Conservation (phyloP, 2,888 invertebrate genomes). For the Euplagia quadripunctaria region DNA sequence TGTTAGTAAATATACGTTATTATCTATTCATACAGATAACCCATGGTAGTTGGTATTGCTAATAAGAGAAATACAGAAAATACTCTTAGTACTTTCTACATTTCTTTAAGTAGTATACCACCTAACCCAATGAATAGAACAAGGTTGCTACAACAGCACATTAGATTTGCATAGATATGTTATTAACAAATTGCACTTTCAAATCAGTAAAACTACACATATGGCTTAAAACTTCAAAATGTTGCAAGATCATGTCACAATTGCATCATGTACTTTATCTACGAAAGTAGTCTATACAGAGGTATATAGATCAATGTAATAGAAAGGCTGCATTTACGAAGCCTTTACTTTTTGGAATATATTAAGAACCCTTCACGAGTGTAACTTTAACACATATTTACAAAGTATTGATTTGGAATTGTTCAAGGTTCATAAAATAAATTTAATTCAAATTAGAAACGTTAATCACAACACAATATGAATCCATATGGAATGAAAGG, state of each 20-base stretch:
- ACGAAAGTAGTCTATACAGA: background rate
- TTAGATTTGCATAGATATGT: background rate
- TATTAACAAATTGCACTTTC: background rate
- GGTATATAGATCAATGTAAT: conserved; percentile 1
- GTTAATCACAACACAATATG: background rate
- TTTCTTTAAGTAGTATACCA: no score
- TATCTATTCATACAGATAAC: no score
- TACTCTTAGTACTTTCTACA: no score
- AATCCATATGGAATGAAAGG: conserved; percentile 11
- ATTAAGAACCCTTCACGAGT: background rate
- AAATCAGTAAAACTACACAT: background rate
- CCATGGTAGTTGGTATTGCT: no score
- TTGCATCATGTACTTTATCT: conserved; percentile 7
- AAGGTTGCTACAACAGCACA: background rate
- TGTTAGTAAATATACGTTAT: no score
- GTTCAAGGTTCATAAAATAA: background rate
- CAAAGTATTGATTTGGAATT: background rate
- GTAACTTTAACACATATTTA: background rate
- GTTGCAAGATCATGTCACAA: background rate
- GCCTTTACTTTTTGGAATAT: background rate
- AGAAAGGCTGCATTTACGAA: background rate
- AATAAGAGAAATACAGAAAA: no score
- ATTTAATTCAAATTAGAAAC: background rate
- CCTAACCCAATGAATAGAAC: background rate
- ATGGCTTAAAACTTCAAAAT: background rate